A percentile compares a stretch with the other conserved stretches of the same genome.
Evolutionary conservation across 2,888 invertebrate genomes (phyloP).

Genomic region (Alviniconcha strummeri): DNA sequence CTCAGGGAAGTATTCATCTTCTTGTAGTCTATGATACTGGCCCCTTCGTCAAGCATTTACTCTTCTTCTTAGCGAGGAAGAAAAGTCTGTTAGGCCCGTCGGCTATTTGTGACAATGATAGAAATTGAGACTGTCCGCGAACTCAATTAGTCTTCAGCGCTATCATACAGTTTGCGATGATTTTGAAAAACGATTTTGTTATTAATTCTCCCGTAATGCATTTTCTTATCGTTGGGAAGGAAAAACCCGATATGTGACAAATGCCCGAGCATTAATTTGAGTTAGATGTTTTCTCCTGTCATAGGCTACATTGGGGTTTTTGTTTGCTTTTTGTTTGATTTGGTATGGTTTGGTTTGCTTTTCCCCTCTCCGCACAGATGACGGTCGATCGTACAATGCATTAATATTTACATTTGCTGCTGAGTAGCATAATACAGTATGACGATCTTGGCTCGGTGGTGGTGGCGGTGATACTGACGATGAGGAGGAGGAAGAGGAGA

Average conservation of each 20-base stretch:
- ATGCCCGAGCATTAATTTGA: too few relatives aligned
- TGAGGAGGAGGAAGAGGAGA: neutral
- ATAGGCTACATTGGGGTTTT: too few relatives aligned
- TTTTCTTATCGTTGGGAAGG: too few relatives aligned
- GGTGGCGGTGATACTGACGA: neutral
- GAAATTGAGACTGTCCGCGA: neutral
- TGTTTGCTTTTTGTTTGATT: too few relatives aligned
- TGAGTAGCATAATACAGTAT: too few relatives aligned
- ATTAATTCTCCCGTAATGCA: neutral
- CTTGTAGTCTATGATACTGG: neutral
- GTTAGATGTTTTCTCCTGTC: too few relatives aligned
- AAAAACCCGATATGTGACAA: too few relatives aligned
- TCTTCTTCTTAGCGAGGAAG: neutral
- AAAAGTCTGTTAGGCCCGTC: neutral
- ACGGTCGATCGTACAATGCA: too few relatives aligned
- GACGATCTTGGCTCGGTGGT: neutral
- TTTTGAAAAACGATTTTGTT: neutral
- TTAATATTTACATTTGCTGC: too few relatives aligned
- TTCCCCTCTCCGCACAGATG: too few relatives aligned
- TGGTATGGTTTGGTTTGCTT: too few relatives aligned
- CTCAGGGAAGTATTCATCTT: neutral
- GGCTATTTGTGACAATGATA: slow-evolving; percentile 1
- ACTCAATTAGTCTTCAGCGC: too few relatives aligned
- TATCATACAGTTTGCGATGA: neutral
- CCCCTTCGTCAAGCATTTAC: neutral